These are phyloP conservation scores for Odontothrips loti DNA, from an alignment of 2,888 invertebrate genomes.

Conservation along the genomic window DNA sequence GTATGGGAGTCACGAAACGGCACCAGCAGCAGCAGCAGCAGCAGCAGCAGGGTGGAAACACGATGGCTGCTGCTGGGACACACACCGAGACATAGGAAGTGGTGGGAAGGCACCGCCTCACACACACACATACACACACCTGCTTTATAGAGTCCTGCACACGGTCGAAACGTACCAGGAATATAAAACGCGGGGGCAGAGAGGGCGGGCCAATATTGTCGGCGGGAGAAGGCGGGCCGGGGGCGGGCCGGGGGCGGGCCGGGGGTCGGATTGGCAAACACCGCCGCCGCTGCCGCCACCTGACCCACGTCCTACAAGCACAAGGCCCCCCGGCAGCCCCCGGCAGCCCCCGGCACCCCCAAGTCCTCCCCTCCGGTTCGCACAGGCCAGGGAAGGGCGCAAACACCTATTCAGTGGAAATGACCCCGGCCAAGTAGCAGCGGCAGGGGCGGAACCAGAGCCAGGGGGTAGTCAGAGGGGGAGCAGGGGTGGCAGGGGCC, in stretches of 20 bases:
- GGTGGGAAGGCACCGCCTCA: not conserved
- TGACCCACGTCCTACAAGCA: not conserved
- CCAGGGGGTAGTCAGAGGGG: not conserved
- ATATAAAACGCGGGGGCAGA: not conserved
- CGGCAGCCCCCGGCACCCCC: no score
- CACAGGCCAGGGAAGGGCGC: constrained; percentile 12
- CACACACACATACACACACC: not conserved
- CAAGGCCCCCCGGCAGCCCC: no score
- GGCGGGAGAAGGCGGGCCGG: not conserved
- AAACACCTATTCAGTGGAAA: constrained; percentile 17
- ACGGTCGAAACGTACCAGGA: constrained; percentile 6
- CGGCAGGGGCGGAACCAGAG: not conserved
- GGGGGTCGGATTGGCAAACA: not conserved
- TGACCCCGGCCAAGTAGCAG: not conserved
- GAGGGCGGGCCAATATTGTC: not conserved
- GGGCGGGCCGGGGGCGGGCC: no score
- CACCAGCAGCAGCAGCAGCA: not conserved
- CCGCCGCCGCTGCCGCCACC: not conserved
- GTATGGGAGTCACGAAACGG: not conserved
- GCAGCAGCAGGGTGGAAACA: not conserved
- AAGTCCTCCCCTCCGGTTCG: not conserved
- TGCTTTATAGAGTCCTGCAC: constrained; percentile 22
- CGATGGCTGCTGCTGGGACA: not conserved
- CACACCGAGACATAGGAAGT: not conserved
- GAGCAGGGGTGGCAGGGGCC: not conserved